These are phyloP conservation scores for Drosophila picticornis DNA, from an alignment of 2,888 invertebrate genomes.

Conservation along the genomic window DNA sequence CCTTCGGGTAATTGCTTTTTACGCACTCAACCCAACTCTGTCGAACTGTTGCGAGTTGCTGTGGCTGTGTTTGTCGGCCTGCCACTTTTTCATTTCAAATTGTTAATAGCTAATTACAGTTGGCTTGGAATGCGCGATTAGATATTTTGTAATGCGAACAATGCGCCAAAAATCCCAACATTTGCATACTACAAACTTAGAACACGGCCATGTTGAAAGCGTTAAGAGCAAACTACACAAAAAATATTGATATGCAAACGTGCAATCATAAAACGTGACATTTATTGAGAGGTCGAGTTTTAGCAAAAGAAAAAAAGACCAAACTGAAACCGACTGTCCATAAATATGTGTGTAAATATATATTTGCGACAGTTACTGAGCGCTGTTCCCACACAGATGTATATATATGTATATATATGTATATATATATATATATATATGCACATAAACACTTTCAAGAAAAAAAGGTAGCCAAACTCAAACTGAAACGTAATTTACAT, in stretches of 20 bases:
- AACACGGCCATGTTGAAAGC: conserved; percentile 25
- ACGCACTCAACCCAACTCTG: conserved; percentile 9
- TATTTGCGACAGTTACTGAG: conserved; percentile 6
- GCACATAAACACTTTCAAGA: conserved; percentile 14
- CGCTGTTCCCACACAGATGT: conserved; percentile 4
- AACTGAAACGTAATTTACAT: conserved; percentile 75
- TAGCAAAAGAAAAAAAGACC: conserved; percentile 22
- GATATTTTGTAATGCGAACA: conserved; percentile 35
- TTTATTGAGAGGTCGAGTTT: conserved; percentile 63
- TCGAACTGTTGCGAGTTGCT: not conserved
- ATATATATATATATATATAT: not conserved
- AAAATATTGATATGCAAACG: conserved; percentile 65
- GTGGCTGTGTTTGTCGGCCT: not conserved
- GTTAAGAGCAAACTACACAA: conserved; percentile 41
- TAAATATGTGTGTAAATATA: conserved; percentile 34
- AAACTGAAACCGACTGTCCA: conserved; percentile 50
- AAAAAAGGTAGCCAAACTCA: conserved; percentile 63
- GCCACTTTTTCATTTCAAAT: not conserved
- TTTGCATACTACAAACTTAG: conserved; percentile 69
- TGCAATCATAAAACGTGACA: conserved; percentile 77
- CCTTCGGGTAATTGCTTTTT: conserved; percentile 74
- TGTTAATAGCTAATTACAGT: conserved; percentile 30
- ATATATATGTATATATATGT: conserved; percentile 6
- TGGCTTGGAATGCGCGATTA: conserved; percentile 39
- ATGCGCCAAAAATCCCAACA: conserved; percentile 42